Conservation (phyloP, 2,113 vertebrate species). For the Gallinago undulata region DNA sequence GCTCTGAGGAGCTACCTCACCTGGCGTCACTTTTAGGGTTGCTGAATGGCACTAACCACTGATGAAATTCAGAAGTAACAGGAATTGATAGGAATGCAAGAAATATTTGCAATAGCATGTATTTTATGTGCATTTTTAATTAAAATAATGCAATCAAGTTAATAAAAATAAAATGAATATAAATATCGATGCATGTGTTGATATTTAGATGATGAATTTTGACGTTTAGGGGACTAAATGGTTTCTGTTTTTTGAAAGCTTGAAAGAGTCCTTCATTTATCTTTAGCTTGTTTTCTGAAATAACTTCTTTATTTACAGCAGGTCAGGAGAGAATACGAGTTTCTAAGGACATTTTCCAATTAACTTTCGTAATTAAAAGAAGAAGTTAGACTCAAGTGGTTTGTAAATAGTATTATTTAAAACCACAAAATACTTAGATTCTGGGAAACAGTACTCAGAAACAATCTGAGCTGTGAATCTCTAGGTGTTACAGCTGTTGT, state of each 20-base stretch:
- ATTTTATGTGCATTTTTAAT: not conserved
- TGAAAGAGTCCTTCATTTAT: not conserved
- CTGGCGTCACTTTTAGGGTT: not conserved
- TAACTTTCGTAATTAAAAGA: constrained; percentile 21
- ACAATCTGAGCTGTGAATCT: not conserved
- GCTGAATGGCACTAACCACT: not conserved
- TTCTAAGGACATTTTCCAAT: constrained; percentile 37
- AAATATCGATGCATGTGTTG: not conserved
- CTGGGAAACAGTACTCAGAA: not conserved
- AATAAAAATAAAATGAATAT: not conserved
- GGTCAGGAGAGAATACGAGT: constrained; percentile 16
- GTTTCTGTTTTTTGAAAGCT: not conserved
- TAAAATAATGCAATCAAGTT: not conserved
- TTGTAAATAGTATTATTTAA: not conserved
- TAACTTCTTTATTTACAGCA: constrained; percentile 23
- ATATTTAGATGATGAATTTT: not conserved
- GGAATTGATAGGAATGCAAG: not conserved
- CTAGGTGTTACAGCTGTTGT: not conserved
- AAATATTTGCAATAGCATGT: not conserved
- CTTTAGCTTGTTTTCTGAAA: constrained; percentile 2
- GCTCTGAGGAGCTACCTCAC: not conserved
- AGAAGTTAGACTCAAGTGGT: not conserved
- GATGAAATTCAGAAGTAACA: not conserved
- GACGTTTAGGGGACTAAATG: not conserved
- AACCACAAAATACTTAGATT: not conserved